Evolutionary conservation across 2,113 vertebrate species (phyloP).

Genomic region (Patagioenas fasciata): DNA sequence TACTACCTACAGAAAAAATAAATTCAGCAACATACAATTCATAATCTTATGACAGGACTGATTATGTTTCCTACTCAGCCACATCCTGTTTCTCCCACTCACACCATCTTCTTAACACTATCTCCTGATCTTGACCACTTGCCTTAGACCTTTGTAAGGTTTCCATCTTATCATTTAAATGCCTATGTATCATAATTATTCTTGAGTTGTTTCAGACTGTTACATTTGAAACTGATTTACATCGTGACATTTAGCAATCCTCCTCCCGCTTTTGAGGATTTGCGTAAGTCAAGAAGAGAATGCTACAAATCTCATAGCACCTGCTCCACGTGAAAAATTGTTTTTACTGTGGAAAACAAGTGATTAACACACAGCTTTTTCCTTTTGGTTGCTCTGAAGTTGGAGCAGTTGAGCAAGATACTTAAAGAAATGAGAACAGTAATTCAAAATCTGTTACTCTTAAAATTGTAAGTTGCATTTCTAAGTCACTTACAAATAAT

Average conservation of each 20-base stretch:
- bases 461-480: not conserved
- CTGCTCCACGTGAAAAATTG: not conserved
- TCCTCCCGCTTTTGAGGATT: not conserved
- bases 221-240: not conserved
- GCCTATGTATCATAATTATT: not conserved
- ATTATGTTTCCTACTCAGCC: not conserved
- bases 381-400: not conserved
- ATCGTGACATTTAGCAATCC: not conserved
- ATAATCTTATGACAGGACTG: not conserved
- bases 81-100: not conserved
- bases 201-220: not conserved
- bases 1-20: not conserved
- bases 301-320: not conserved
- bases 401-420: not conserved
- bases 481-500: not conserved
- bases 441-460: not conserved
- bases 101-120: not conserved
- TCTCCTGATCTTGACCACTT: not conserved
- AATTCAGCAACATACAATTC: not conserved
- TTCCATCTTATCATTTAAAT: not conserved
- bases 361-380: accelerated
- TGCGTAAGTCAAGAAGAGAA: not conserved
- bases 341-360: not conserved
- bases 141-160: not conserved
- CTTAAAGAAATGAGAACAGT: not conserved